Conservation (phyloP, 2,113 vertebrate genomes). For the Atractosteus spatula region DNA sequence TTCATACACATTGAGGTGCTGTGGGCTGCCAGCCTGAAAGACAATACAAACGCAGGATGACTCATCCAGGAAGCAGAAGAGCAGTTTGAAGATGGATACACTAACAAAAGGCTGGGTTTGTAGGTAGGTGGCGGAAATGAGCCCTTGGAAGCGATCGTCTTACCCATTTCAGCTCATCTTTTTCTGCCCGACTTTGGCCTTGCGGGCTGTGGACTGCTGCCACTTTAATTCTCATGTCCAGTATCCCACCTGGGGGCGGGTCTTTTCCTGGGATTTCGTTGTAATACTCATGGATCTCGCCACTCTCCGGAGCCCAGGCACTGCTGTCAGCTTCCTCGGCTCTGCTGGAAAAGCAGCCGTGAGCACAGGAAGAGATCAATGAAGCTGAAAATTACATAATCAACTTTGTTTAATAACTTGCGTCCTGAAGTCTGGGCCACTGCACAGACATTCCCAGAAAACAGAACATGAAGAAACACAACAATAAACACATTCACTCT, state of each 20-base stretch:
- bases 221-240: constrained; percentile 54
- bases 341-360: constrained; percentile 45
- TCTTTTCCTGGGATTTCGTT: constrained; percentile 79
- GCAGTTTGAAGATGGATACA: background rate
- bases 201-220: constrained; percentile 48
- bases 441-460: background rate
- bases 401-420: constrained; percentile 16
- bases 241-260: constrained; percentile 64
- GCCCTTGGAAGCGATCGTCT: background rate
- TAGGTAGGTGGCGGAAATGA: constrained; percentile 6
- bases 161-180: constrained; percentile 29
- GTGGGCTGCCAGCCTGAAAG: constrained; percentile 65
- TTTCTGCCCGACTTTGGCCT: constrained; percentile 45
- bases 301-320: constrained; percentile 48
- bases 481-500: background rate
- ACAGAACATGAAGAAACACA: background rate
- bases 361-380: constrained; percentile 25
- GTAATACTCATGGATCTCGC: constrained; percentile 72
- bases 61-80: constrained; percentile 36
- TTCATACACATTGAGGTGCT: constrained; percentile 71
- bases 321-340: constrained; percentile 44
- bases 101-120: constrained; percentile 4
- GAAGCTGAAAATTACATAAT: constrained; percentile 13
- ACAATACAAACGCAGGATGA: constrained; percentile 33
- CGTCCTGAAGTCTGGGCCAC: background rate